Evolutionary conservation across 2,113 vertebrate species (phyloP).

Genomic region (Callipepla squamata): DNA sequence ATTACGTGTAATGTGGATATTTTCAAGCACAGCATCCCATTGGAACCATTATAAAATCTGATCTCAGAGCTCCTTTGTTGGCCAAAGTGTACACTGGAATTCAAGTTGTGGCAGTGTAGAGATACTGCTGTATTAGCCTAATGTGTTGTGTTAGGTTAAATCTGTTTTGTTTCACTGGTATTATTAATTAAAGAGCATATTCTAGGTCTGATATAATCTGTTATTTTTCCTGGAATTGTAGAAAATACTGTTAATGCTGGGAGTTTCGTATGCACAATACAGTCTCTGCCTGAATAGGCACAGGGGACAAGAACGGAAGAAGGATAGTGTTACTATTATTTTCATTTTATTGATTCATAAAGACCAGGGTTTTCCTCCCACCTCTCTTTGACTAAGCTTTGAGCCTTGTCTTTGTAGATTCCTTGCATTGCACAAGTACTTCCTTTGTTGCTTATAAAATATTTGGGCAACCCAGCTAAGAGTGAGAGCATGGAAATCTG

Average conservation of each 20-base stretch:
- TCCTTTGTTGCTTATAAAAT: constrained; percentile 5
- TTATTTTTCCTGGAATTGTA: constrained; percentile 61
- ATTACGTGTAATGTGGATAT: not conserved
- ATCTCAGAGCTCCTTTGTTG: not conserved
- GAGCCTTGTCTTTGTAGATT: not conserved
- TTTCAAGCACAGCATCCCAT: not conserved
- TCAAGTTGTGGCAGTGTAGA: not conserved
- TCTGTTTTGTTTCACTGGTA: not conserved
- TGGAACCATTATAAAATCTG: not conserved
- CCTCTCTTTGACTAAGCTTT: not conserved
- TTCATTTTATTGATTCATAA: not conserved
- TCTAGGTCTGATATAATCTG: constrained; percentile 50
- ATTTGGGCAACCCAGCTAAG: constrained; percentile 11
- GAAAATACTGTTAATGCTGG: not conserved
- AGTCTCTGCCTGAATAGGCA: not conserved
- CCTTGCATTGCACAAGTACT: not conserved
- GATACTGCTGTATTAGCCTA: not conserved
- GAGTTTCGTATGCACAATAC: not conserved
- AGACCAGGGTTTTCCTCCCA: not conserved
- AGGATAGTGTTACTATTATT: not conserved
- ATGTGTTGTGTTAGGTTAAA: not conserved
- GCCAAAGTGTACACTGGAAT: not conserved
- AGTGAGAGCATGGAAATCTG: not conserved
- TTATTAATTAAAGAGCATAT: constrained; percentile 33
- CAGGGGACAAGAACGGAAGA: not conserved